Evolutionary conservation across 37 sponge, comb jelly and placozoan genomes (phyloP).

Genomic region (Theonella swinhoei): DNA sequence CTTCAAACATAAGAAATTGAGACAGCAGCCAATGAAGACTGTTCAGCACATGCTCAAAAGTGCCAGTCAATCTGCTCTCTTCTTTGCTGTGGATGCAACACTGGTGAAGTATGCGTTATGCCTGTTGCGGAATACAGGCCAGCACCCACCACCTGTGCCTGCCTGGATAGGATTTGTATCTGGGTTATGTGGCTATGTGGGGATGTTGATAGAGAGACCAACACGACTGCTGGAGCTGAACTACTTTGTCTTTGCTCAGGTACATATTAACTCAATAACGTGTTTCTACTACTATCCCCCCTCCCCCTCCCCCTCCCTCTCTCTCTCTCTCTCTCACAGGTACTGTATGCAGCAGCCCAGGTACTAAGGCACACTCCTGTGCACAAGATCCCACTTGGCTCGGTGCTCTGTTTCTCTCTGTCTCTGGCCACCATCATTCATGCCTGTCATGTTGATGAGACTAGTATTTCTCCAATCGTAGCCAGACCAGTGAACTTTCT

Average conservation of each 20-base stretch:
- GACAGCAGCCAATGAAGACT: not conserved
- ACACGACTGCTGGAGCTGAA: slow-evolving; percentile 16
- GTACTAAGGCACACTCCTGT: too few species aligned
- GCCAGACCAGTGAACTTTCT: too few species aligned
- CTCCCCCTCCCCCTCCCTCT: too few species aligned
- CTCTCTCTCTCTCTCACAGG: too few species aligned
- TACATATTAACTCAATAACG: too few species aligned
- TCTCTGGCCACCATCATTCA: slow-evolving; percentile 24
- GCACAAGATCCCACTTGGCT: slow-evolving; percentile 1
- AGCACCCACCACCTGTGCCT: slow-evolving; percentile 1
- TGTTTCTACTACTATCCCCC: too few species aligned
- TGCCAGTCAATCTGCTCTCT: not conserved
- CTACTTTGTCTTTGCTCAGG: slow-evolving; percentile 33
- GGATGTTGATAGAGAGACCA: slow-evolving; percentile 14
- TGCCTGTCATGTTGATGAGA: too few species aligned
- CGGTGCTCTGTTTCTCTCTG: not conserved
- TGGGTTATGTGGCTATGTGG: not conserved
- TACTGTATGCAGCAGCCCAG: too few species aligned
- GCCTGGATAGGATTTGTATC: not conserved
- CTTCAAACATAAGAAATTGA: not conserved
- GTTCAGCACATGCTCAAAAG: slow-evolving; percentile 1
- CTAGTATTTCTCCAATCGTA: too few species aligned
- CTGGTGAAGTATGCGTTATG: slow-evolving; percentile 22
- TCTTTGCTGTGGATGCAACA: slow-evolving; percentile 24
- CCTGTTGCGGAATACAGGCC: slow-evolving; percentile 11